These are phyloP conservation scores for Camponotus floridanus DNA, from an alignment of 1,140 invertebrate genomes.

Conservation along the genomic window DNA sequence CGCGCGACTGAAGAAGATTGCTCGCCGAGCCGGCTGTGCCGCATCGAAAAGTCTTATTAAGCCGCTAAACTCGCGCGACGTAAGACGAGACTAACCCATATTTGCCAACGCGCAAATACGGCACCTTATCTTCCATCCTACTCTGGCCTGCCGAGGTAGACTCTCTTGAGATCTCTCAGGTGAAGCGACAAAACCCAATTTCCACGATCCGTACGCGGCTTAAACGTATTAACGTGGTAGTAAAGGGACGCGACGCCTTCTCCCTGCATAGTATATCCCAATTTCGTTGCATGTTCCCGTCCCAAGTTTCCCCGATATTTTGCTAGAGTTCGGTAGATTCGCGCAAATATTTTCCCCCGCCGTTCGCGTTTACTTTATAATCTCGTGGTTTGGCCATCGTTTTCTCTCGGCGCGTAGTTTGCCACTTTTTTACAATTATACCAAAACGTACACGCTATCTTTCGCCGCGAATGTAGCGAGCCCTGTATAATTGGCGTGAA, in stretches of 20 bases:
- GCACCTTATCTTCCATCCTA: neutral
- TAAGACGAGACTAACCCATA: slow-evolving; percentile 70
- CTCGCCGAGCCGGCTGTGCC: neutral
- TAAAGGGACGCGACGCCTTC: slow-evolving; percentile 30
- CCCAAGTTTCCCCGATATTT: slow-evolving; percentile 31
- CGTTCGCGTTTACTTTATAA: slow-evolving; percentile 37
- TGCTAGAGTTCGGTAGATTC: neutral
- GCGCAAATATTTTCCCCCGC: slow-evolving; percentile 48
- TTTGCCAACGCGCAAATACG: slow-evolving; percentile 68
- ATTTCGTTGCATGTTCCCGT: slow-evolving; percentile 15
- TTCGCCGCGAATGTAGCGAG: neutral
- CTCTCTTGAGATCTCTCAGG: slow-evolving; percentile 60
- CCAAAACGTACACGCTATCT: neutral
- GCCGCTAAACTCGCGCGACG: slow-evolving; percentile 55
- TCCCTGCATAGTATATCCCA: slow-evolving; percentile 8
- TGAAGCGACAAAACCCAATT: slow-evolving; percentile 73
- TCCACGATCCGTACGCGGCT: slow-evolving; percentile 73
- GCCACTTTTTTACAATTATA: slow-evolving; percentile 22
- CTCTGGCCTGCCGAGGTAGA: neutral
- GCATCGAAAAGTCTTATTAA: slow-evolving; percentile 63
- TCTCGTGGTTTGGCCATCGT: slow-evolving; percentile 16
- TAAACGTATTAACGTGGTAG: slow-evolving; percentile 72
- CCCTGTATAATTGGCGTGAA: neutral
- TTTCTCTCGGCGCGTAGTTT: neutral
- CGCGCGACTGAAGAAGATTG: neutral